Evolutionary conservation across 2,888 invertebrate genomes (phyloP).

Genomic region (Meiosimyza platycephala): DNA sequence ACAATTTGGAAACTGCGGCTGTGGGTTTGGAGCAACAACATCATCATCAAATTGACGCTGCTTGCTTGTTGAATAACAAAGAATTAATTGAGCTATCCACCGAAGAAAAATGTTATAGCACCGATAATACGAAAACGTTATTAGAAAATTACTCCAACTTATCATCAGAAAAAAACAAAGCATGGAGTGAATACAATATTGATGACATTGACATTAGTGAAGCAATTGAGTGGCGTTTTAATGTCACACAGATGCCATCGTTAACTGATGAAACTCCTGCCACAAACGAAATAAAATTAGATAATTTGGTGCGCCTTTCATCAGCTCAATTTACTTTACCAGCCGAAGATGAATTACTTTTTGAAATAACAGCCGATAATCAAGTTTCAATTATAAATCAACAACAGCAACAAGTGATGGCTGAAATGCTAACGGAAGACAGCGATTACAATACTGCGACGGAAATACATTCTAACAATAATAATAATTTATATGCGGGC

Average conservation of each 20-base stretch:
- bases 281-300: slow-evolving; percentile 1
- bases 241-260: slow-evolving; percentile 5
- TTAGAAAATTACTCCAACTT: neutral
- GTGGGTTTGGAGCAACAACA: slow-evolving; percentile 47
- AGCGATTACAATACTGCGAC: slow-evolving; percentile 54
- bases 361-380: slow-evolving; percentile 58
- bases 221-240: slow-evolving; percentile 13
- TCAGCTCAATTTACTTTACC: slow-evolving; percentile 43
- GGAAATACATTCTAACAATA: slow-evolving; percentile 20
- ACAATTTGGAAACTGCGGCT: slow-evolving; percentile 47
- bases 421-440: slow-evolving; percentile 59
- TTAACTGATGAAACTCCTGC: slow-evolving; percentile 17
- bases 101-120: slow-evolving; percentile 9
- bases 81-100: slow-evolving; percentile 46
- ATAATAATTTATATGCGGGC: neutral
- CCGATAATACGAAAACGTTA: neutral
- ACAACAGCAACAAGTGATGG: slow-evolving; percentile 59
- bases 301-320: neutral
- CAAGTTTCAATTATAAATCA: slow-evolving; percentile 58
- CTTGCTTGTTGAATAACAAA: slow-evolving; percentile 40
- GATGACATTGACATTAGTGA: slow-evolving; percentile 9
- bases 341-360: slow-evolving; percentile 50
- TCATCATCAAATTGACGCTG: slow-evolving; percentile 42
- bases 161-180: neutral
- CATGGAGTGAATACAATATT: neutral